Evolutionary conservation across 2,113 vertebrate species (phyloP), one percentile per base, ranked within the genome.

Genomic region (Plecotus auritus): DNA sequence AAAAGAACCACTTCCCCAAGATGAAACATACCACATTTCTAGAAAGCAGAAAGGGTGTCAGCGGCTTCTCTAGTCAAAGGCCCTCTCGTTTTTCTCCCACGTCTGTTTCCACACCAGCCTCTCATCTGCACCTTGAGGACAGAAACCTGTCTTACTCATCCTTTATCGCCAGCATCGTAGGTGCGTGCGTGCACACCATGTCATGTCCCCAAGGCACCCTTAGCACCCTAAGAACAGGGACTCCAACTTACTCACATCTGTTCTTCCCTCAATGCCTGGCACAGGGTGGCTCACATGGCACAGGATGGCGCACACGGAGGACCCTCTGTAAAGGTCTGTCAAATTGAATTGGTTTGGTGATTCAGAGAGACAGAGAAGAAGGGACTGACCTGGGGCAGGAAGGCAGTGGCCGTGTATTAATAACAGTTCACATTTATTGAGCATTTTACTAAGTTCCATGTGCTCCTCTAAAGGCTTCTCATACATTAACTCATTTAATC

Each of bases 21-120:
- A 84, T 7, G 30, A 95, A 59, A 16, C 13, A 17, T 14, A 61
- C 18, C 37, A 4, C 6, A 0, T 67, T 91, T n/a, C 81, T 73
- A 83, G 82, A 96, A 88, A 86, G 69, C 61, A 85, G 35, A 56
- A 51, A 80, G 47, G 37, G 56, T 2, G 7, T 35, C 30, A 42
- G 82, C 35, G 69, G 77, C 49, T 30, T 66, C 51, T 40, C 11
- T 0, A 7, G 30, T 32, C 28, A 67, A 20, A 3, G 30, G 40
- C 28, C 49, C 80, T 82, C 32, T 23, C 2, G 16, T 67, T 47
- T 77, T 76, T 12, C 30, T 40, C 14, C 51, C 12, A 3, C 22
- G 17, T 47, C 54, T 70, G 23, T 90, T 66, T 70, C 78, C 85
- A 32, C 6, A 2, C 32, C 45, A 35, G 40, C 81, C 47, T 72